Percentiles rank a stretch among this genome's conserved stretches.
Conservation (phyloP, 2,888 invertebrate species). For the Scaptomyza flava region DNA sequence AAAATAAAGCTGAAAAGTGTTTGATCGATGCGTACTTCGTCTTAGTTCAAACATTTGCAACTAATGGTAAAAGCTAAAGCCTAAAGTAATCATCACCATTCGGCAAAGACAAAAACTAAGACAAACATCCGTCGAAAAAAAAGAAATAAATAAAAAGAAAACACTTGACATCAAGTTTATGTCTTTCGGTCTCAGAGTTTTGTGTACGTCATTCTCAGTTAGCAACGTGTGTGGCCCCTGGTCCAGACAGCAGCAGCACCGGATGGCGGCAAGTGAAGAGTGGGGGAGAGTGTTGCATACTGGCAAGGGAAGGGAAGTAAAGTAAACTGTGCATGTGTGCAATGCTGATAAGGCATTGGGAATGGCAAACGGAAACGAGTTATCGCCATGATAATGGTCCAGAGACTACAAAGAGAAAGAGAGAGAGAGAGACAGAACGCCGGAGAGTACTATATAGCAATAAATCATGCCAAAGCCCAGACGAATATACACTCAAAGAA, state of each 20-base stretch:
- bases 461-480: constrained; percentile 22
- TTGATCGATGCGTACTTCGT: too few relatives aligned
- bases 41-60: too few relatives aligned
- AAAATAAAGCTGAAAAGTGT: too few relatives aligned
- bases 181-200: neutral
- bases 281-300: neutral
- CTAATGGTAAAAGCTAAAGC: too few relatives aligned
- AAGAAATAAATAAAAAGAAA: neutral
- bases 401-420: constrained; percentile 10
- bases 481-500: neutral
- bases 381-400: constrained; percentile 62
- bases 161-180: neutral
- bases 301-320: neutral
- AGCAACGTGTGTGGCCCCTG: constrained; percentile 43
- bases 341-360: constrained; percentile 42
- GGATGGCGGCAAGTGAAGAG: too few relatives aligned
- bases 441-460: neutral
- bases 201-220: constrained; percentile 41
- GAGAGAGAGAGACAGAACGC: too few relatives aligned
- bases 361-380: constrained; percentile 57
- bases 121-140: too few relatives aligned
- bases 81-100: too few relatives aligned
- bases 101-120: too few relatives aligned
- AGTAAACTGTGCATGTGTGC: constrained; percentile 18
- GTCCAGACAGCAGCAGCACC: constrained; percentile 16